Evolutionary conservation across 2,797 vertebrate genomes (phyloP), one percentile per base, ranked within the genome.

Genomic region (Takifugu ocellatus): DNA sequence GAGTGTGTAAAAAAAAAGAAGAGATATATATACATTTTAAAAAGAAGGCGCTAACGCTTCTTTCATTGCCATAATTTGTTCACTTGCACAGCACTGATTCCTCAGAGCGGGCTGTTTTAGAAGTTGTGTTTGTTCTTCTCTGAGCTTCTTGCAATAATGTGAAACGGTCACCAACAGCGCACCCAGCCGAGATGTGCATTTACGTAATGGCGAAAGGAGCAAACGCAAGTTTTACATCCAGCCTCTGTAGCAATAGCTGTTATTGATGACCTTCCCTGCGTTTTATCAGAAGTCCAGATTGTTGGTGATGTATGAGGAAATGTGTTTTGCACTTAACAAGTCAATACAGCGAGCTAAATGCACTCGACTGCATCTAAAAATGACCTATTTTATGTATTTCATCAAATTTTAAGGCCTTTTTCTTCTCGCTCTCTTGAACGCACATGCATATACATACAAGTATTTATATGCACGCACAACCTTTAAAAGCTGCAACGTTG

Each of bases 381-480:
- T 26, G 27, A 61, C 55, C 51, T 69, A 45, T 67, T 78, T 56
- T 71, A 17, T 75, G 77, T 83, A 56, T 68, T 79, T 63, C 25
- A 56, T 73, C 25, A 46, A 49, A 65, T 76, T 73, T 63, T 70
- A 72, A 72, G 63, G 73, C 66, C 75, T 82, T 79, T 24, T 47
- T 74, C 48, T 59, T 69, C 39, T 61, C 26, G 50, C 69, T 70
- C 73, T 72, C 66, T 71, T 58, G 49, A 81, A 82, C 51, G 75
- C 77, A 79, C 77, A 78, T 61, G 70, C 74, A 65, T 81, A 82
- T 75, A 72, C 60, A 51, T 73, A 66, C 59, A 60, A 71, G 67
- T 84, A 77, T 82, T 75, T 76, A 83, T 75, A 74, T 83, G 77
- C 84, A 84, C 81, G 77, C 85, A 86, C 82, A 86, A 83, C 70